Evolutionary conservation across 2,888 invertebrate species (phyloP), one percentile per base, ranked within the genome.

Genomic region (Escarpia spicata): DNA sequence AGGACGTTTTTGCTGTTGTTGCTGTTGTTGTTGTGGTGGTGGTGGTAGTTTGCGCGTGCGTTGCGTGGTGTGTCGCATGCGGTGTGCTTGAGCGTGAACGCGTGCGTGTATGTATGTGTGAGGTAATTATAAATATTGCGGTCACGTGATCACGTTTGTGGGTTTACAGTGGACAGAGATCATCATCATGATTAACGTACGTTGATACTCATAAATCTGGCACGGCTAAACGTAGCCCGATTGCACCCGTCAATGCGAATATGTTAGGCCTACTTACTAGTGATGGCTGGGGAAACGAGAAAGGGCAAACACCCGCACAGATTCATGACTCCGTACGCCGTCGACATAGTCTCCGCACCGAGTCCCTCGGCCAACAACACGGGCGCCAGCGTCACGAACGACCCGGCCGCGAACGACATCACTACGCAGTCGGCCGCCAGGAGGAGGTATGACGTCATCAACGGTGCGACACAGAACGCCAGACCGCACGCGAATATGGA

Each of bases 241-340:
- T 37, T 9, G 52, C 9, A 12, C 12, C 9, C 26, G 60, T 60
- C 26, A 60, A 10, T 60, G 60, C 60, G 60, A 60, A 19, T 19
- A 19, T 91, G 43, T 4, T 31, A n/a, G 19, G 89, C 0, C 19
- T 89, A 91, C 91, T 91, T 15, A 91, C 91, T 91, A 19, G 3
- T 26, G 91, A 91, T 91, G 91, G 91, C 91, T 4, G 91, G 91
- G 15, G 91, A 91, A 12, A 91, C n/a, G 91, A 91, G 91, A 19
- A 91, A 91, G 31, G 91, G 91, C 43, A 91, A 44, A 15, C 91
- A 43, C 15, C 91, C 91, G 91, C 43, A 91, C 43, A 91, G 44
- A 91, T 91, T 91, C 91, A 91, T 91, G 31, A 91, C 91, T 3
- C 91, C 91, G 91, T 91, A 91, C 91, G 91, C 91, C 91, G 91